A percentile compares a stretch with the other conserved stretches of the same genome.
phyloP scores from a whole-genome alignment of 2,888 invertebrate species.

The Campaea margaritaria region DNA sequence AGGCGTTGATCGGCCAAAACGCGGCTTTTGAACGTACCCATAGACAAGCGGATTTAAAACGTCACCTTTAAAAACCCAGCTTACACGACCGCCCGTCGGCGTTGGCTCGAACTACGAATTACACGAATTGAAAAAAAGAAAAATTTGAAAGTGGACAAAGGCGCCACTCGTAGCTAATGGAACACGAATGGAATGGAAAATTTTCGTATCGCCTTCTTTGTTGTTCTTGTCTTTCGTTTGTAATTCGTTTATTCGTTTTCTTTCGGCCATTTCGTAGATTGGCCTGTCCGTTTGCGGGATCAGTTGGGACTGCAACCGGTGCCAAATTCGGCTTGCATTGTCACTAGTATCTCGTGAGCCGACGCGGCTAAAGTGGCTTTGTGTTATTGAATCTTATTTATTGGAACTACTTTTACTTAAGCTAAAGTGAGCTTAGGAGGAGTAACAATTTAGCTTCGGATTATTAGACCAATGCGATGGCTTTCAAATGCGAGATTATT shows the following conservation, averaged over 20 bases:
- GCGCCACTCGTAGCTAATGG: conserved; percentile 57
- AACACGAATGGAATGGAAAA: conserved; percentile 60
- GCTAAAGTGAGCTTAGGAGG: neutral
- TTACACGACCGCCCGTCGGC: conserved; percentile 16
- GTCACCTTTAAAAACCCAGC: conserved; percentile 20
- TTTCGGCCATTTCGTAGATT: conserved; percentile 42
- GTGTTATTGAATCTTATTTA: conserved; percentile 37
- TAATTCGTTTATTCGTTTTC: conserved; percentile 48
- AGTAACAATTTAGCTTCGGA: too few species aligned
- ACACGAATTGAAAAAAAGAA: conserved; percentile 43
- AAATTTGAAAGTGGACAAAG: conserved; percentile 55
- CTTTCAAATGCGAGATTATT: too few species aligned
- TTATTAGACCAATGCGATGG: too few species aligned
- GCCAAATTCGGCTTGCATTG: conserved; percentile 43
- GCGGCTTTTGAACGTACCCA: neutral
- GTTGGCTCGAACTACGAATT: conserved; percentile 43
- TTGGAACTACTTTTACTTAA: conserved; percentile 20
- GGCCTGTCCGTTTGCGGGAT: conserved; percentile 36
- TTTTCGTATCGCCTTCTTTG: conserved; percentile 55
- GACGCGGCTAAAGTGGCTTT: conserved; percentile 34
- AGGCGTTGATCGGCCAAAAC: conserved; percentile 4
- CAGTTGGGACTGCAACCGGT: conserved; percentile 32
- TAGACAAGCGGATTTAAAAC: conserved; percentile 24
- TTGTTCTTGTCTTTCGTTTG: conserved; percentile 49
- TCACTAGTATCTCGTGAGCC: conserved; percentile 29